phyloP scores from a whole-genome alignment of 2,797 vertebrate genomes.

The Sebastes steindachneri region DNA sequence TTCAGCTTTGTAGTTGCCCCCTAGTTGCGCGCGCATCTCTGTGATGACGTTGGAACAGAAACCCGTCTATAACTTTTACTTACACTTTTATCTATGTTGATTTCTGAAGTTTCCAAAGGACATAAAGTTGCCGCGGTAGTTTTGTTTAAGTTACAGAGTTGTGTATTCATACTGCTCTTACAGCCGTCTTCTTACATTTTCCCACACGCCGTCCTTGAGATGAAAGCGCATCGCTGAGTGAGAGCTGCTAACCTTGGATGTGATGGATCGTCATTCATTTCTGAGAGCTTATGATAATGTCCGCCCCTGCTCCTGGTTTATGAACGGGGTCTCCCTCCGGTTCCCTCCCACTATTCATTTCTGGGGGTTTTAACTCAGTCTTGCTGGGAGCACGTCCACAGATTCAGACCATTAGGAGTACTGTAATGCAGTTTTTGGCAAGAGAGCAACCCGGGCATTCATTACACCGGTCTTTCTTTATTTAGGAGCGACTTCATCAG shows the following conservation, averaged over 20 bases:
- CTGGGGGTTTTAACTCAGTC: conserved; percentile 47
- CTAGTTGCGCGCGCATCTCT: too few relatives aligned
- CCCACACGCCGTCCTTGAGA: neutral
- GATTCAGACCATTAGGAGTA: conserved; percentile 59
- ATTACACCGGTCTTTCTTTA: conserved; percentile 62
- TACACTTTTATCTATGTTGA: neutral
- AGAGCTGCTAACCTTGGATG: conserved; percentile 34
- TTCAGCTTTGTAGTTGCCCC: too few relatives aligned
- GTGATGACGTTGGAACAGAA: too few relatives aligned
- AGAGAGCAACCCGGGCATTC: conserved; percentile 43
- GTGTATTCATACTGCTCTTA: neutral
- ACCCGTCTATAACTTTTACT: neutral
- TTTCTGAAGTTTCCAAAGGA: neutral
- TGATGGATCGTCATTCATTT: conserved; percentile 49
- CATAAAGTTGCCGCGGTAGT: neutral
- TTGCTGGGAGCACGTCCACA: conserved; percentile 23
- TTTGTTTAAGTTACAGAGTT: neutral
- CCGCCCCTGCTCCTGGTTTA: conserved; percentile 18
- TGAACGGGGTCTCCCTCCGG: conserved; percentile 29
- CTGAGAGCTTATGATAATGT: conserved; percentile 39
- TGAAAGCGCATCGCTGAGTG: conserved; percentile 19
- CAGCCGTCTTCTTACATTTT: neutral
- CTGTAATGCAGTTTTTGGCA: conserved; percentile 76
- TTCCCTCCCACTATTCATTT: conserved; percentile 31
- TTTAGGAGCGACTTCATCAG: conserved; percentile 70